These are phyloP conservation scores for Amyelois transitella DNA, from an alignment of 1,140 invertebrate species.

Conservation along the genomic window DNA sequence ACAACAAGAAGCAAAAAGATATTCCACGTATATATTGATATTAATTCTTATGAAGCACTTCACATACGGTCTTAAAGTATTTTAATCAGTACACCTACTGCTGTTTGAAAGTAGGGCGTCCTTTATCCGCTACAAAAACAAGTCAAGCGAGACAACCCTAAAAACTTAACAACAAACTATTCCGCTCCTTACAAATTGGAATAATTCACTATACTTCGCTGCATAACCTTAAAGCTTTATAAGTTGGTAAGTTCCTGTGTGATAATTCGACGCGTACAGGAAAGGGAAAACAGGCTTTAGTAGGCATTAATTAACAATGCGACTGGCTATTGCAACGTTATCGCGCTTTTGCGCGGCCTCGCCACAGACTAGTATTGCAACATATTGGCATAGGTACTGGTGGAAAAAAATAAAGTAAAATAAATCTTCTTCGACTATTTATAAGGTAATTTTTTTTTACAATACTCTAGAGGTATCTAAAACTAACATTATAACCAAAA, in stretches of 20 bases:
- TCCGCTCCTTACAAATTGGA: constrained; percentile 47
- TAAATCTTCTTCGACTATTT: too few relatives aligned
- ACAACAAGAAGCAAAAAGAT: too few relatives aligned
- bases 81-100: constrained; percentile 20
- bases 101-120: constrained; percentile 10
- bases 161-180: constrained; percentile 60
- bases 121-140: constrained; percentile 37
- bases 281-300: neutral
- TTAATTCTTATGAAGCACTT: neutral
- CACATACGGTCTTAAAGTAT: neutral
- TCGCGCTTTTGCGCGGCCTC: neutral
- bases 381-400: too few relatives aligned
- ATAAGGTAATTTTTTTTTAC: too few relatives aligned
- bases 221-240: constrained; percentile 50
- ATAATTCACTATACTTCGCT: constrained; percentile 51
- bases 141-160: constrained; percentile 51
- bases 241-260: neutral
- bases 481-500: too few relatives aligned
- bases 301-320: neutral
- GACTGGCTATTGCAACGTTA: neutral
- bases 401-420: too few relatives aligned
- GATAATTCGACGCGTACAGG: neutral
- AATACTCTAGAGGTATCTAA: too few relatives aligned
- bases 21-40: neutral
- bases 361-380: too few relatives aligned